Evolutionary conservation across 2,888 invertebrate species (phyloP).

Genomic region (Buathra laborator): DNA sequence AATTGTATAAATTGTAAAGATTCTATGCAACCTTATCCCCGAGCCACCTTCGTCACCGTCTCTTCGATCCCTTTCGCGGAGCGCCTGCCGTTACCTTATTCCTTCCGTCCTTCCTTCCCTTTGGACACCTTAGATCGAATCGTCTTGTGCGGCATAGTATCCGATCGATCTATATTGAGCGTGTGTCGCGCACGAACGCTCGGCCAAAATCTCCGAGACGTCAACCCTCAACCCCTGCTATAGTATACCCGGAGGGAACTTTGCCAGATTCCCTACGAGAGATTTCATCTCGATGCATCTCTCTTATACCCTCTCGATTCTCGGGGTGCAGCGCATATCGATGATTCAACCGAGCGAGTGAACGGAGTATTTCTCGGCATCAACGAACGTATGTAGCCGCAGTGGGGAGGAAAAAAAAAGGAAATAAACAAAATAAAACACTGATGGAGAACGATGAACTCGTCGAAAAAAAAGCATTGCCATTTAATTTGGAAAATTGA

Average conservation of each 20-base stretch:
- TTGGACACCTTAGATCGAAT: neutral
- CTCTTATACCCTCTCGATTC: constrained; percentile 28
- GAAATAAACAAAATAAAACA: neutral
- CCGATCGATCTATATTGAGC: constrained; percentile 42
- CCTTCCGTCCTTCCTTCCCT: constrained; percentile 52
- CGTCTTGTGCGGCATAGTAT: constrained; percentile 29
- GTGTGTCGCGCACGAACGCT: constrained; percentile 44
- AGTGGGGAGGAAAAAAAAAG: neutral
- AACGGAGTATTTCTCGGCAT: constrained; percentile 25
- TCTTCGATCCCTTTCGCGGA: neutral
- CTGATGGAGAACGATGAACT: no score
- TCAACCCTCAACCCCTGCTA: neutral
- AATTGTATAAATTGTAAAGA: constrained; percentile 63
- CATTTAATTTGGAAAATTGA: neutral
- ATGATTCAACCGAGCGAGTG: constrained; percentile 43
- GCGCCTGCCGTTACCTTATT: constrained; percentile 24
- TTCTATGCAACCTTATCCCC: constrained; percentile 54
- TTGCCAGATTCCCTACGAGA: constrained; percentile 59
- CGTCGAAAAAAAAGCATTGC: neutral
- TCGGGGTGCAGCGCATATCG: constrained; percentile 50
- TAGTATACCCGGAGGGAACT: constrained; percentile 43
- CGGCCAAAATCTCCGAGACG: neutral
- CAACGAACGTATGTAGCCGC: neutral
- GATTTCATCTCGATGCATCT: constrained; percentile 59
- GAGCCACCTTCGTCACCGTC: constrained; percentile 8